Evolutionary conservation across 2,888 invertebrate species (phyloP), one percentile per base, ranked within the genome.

Genomic region (Myathropa florea): DNA sequence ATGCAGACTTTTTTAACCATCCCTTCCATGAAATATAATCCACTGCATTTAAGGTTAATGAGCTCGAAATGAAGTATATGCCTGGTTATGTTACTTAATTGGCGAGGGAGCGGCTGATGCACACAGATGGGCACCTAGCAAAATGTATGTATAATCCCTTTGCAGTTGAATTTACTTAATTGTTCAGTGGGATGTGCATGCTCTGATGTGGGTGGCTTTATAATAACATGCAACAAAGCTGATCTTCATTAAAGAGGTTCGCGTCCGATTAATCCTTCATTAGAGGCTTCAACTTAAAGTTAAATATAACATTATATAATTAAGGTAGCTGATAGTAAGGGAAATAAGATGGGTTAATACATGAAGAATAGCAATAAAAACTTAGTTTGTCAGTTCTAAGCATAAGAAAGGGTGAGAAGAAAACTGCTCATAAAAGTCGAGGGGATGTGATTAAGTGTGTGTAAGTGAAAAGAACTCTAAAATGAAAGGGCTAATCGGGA

Each of bases 21-120:
- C 23, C 21, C 10, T 30, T 18, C n/a, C 12, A 39, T 59, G 46
- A 53, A 67, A 76, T 57, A 60, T 30, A 80, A 26, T 57, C 55
- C 68, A 10, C 2, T 61, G 36, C 64, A 76, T 82, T 76, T 53
- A 46, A 71, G 82, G 70, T 82, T 65, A 76, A 71, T 82, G 76
- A 77, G 71, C 71, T 65, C 3, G 55, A 77, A 82, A 82, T 76
- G 59, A 77, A 82, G 55, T 55, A 65, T 71, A 60, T 36, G 14
- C 65, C 28, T 0, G 24, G 28, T 23, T 23, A 24, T 61, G 64
- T 59, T 60, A 61, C 71, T 65, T 82, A 71, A 82, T 82, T 82
- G 75, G 65, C 71, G 60, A 55, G 23, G 33, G 39, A 71, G 76
- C 46, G 3, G 46, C n/a, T 46, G 46, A 46, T 46, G n/a, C 36